phyloP scores from a whole-genome alignment of 1,140 invertebrate species.

The Drepana arcuata region DNA sequence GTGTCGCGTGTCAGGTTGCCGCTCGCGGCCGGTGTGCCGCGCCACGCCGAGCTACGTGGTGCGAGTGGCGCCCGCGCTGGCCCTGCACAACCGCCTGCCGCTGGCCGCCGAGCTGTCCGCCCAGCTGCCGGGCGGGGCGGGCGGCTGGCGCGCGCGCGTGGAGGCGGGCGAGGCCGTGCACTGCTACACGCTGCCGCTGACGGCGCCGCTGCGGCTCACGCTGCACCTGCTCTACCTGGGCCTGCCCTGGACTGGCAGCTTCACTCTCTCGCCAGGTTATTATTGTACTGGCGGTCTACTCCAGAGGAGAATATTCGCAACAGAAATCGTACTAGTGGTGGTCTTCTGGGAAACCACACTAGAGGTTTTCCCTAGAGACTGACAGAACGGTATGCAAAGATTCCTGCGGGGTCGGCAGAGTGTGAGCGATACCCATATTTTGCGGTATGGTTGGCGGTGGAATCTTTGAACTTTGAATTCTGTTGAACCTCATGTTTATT shows the following conservation, averaged over 20 bases:
- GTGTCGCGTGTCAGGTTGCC: conserved; percentile 26
- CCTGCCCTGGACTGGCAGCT: conserved; percentile 78
- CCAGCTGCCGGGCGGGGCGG: conserved; percentile 63
- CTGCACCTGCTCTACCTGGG: conserved; percentile 81
- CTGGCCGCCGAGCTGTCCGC: conserved; percentile 24
- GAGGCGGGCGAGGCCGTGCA: conserved; percentile 82
- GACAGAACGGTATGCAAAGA: no score
- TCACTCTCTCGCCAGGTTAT: conserved; percentile 77
- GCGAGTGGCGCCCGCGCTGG: conserved; percentile 79
- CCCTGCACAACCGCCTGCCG: conserved; percentile 84
- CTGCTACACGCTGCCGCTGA: conserved; percentile 77
- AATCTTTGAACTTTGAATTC: no score
- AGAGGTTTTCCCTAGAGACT: no score
- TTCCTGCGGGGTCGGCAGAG: no score
- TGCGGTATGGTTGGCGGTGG: no score
- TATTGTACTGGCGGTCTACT: no score
- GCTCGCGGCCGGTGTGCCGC: conserved; percentile 48
- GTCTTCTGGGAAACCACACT: no score
- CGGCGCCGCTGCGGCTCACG: conserved; percentile 73
- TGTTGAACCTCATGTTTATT: no score
- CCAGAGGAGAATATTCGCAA: no score
- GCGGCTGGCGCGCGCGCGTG: conserved; percentile 73
- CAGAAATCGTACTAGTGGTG: no score
- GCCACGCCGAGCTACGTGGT: conserved; percentile 82
- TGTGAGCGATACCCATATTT: no score